These are phyloP conservation scores for Spilarctia lutea DNA, from an alignment of 2,888 invertebrate genomes.

Conservation along the genomic window DNA sequence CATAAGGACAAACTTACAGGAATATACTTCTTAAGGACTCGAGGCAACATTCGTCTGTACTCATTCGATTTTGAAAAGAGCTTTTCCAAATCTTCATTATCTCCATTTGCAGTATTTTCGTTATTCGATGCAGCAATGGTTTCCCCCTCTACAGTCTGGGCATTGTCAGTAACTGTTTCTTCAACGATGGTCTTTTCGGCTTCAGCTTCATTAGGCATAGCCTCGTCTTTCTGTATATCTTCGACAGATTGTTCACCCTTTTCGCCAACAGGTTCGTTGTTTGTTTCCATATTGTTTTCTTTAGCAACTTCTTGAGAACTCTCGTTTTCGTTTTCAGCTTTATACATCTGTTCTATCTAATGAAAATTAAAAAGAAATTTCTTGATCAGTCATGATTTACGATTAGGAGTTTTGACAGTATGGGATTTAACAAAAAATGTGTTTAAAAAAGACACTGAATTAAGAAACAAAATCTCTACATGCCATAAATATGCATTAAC, in stretches of 20 bases:
- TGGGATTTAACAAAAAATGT: not conserved
- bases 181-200: not conserved
- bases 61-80: conserved; percentile 7
- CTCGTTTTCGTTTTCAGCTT: not conserved
- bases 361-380: conserved; percentile 1
- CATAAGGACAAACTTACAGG: conserved; percentile 56
- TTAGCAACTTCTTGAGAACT: not conserved
- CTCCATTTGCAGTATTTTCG: not conserved
- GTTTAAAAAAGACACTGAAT: not conserved
- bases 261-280: not conserved
- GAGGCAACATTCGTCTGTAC: conserved; percentile 48
- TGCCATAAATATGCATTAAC: no score
- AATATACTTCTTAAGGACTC: conserved; percentile 57
- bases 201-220: not conserved
- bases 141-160: no score
- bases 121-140: not conserved
- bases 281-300: not conserved
- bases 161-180: not conserved
- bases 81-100: not conserved
- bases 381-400: not conserved
- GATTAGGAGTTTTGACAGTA: not conserved
- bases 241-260: conserved; percentile 24
- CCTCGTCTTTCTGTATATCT: not conserved
- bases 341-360: conserved; percentile 43
- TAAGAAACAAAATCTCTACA: not conserved